Percentiles rank a stretch among this genome's conserved stretches.
phyloP scores from a whole-genome alignment of 2,888 invertebrate genomes.

The Phaonia tiefii region DNA sequence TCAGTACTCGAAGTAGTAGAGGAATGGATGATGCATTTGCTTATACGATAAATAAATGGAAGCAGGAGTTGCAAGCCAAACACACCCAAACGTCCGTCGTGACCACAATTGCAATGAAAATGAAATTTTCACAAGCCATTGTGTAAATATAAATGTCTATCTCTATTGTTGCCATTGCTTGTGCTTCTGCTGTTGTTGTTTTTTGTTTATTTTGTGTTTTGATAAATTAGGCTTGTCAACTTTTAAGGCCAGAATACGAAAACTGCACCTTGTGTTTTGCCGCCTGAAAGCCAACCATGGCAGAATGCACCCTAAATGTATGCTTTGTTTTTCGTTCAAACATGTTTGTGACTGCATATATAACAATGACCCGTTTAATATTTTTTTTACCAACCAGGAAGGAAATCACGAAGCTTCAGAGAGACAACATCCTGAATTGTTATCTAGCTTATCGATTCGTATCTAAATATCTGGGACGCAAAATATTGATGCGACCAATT shows the following conservation, averaged over 20 bases:
- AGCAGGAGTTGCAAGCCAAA: conserved; percentile 6
- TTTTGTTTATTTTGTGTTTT: conserved; percentile 69
- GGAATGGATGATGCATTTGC: conserved; percentile 16
- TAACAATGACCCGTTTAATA: too few species aligned
- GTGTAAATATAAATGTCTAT: conserved; percentile 56
- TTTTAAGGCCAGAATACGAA: conserved; percentile 60
- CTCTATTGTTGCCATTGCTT: conserved; percentile 43
- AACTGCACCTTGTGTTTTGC: conserved; percentile 48
- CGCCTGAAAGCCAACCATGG: conserved; percentile 23
- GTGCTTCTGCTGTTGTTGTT: conserved; percentile 27
- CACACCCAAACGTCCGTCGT: conserved; percentile 35
- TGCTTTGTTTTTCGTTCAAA: conserved; percentile 37
- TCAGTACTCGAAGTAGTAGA: too few species aligned
- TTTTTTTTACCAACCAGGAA: too few species aligned
- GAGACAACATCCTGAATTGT: too few species aligned
- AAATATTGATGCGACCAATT: too few species aligned
- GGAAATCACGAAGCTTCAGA: too few species aligned
- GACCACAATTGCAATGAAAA: conserved; percentile 65
- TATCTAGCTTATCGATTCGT: too few species aligned
- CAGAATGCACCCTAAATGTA: conserved; percentile 44
- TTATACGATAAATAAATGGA: conserved; percentile 9
- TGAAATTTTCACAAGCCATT: conserved; percentile 52
- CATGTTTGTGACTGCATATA: conserved; percentile 42
- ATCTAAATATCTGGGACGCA: too few species aligned
- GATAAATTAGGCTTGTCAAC: conserved; percentile 79